Base-by-base conservation (phyloP, 2,797 vertebrate genomes). In the Eidolon dupreanum region DNA sequence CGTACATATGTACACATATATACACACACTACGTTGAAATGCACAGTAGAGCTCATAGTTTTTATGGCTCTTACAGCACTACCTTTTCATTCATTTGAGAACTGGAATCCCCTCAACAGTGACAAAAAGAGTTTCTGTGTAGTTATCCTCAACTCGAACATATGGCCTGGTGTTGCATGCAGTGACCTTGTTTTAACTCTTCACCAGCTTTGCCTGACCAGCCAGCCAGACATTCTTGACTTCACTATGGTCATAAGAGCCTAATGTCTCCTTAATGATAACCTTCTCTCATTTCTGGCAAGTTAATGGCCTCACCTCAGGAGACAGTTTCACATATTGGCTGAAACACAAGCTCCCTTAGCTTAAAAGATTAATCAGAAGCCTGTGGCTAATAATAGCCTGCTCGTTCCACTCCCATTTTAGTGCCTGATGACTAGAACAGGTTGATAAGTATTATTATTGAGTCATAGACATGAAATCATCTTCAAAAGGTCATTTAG, bases 341-440 rank as follows among this genome's bases (percentile, higher is more conserved):
- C 95, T 93, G 88, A 93, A 96, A 91, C 83, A 95, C 78, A 96
- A 95, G 53, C 59, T 98, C 75, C 88, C 96, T 97, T 96, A 93
- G 78, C 79, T 95, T 93, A 90, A 97, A 97, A 87, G 87, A 97
- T 97, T 96, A 97, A 97, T 97, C 96, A 93, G 95, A 97, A 95
- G 88, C 24, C 65, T 74, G 55, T 49, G 57, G 90, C 85, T 98
- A 96, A 97, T 96, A 97, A 94, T 96, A 97, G 94, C 93, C 65
- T 96, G 71, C 51, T 65, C 49, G 38, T 79, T 63, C 49, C 83
- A 68, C 71, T 95, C 53, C 74, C 46, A 66, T 96, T 91, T 93
- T 75, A 87, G 88, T 77, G 78, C 41, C 65, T 91, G 94, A 93
- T 38, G 90, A 94, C 71, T 88, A 95, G 75, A 96, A 96, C 92